phyloP scores from a whole-genome alignment of 2,888 invertebrate genomes.

The Nephrocerus scutellatus region DNA sequence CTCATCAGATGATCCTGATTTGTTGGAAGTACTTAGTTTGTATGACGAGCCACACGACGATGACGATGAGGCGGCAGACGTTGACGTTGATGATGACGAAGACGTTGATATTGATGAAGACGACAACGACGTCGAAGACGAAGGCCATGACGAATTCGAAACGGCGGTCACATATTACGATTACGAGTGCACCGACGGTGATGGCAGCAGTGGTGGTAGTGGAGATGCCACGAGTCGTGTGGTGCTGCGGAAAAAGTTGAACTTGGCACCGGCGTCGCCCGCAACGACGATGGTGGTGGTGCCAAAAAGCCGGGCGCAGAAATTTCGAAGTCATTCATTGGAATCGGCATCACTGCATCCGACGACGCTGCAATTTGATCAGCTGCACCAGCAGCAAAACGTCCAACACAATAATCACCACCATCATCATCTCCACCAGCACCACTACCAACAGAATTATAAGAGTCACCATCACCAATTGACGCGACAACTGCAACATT shows the following conservation, averaged over 20 bases:
- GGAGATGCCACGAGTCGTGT: conserved; percentile 30
- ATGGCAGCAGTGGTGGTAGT: conserved; percentile 31
- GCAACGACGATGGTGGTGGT: conserved; percentile 35
- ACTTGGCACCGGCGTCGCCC: conserved; percentile 36
- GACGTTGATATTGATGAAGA: conserved; percentile 24
- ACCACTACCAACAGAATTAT: conserved; percentile 13
- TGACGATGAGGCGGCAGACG: conserved; percentile 31
- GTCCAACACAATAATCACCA: no score
- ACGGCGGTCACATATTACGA: conserved; percentile 34
- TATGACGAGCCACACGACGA: conserved; percentile 34
- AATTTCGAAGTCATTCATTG: conserved; percentile 42
- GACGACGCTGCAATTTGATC: conserved; percentile 21
- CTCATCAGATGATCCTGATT: conserved; percentile 45
- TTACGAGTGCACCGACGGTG: conserved; percentile 40
- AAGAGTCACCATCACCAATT: conserved; percentile 20
- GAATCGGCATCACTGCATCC: conserved; percentile 33
- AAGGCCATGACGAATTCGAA: conserved; percentile 41
- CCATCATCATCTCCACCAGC: conserved; percentile 18
- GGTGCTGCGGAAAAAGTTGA: conserved; percentile 40
- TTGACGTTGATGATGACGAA: conserved; percentile 24
- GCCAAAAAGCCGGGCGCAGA: conserved; percentile 29
- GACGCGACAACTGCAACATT: conserved; percentile 29
- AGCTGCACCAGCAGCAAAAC: conserved; percentile 22
- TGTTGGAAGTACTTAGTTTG: conserved; percentile 44
- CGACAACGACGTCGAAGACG: conserved; percentile 29